phyloP scores from a whole-genome alignment of 92 coral and sea anemone genomes.

The Anthopleura xanthogrammica region DNA sequence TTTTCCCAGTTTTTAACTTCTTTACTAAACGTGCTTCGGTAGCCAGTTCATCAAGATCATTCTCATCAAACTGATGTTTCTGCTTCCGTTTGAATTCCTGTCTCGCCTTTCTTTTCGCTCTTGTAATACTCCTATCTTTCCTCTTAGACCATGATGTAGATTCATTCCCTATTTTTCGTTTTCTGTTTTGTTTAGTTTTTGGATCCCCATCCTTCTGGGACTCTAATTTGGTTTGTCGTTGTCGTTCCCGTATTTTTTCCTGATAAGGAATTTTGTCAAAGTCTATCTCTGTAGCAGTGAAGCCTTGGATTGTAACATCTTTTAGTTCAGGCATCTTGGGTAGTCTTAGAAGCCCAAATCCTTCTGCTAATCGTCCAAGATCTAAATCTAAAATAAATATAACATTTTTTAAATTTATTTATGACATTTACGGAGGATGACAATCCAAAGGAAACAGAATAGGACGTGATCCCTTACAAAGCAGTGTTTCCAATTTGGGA shows the following conservation, averaged over 20 bases:
- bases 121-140: slow-evolving; percentile 63
- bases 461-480: no score
- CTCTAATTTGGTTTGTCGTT: slow-evolving; percentile 60
- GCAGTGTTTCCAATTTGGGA: no score
- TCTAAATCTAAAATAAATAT: slow-evolving; percentile 60
- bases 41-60: slow-evolving; percentile 85
- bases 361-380: slow-evolving; percentile 84
- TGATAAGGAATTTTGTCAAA: slow-evolving; percentile 59
- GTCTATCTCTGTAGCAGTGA: slow-evolving; percentile 70
- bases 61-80: slow-evolving; percentile 56
- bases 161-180: slow-evolving; percentile 36
- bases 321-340: slow-evolving; percentile 94
- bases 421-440: no score
- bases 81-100: slow-evolving; percentile 66
- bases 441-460: no score
- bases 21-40: slow-evolving; percentile 79
- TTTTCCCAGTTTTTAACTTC: slow-evolving; percentile 89
- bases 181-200: slow-evolving; percentile 27
- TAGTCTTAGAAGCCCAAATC: slow-evolving; percentile 87
- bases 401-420: no score
- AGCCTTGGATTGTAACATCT: slow-evolving; percentile 62
- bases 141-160: slow-evolving; percentile 82
- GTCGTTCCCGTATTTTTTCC: slow-evolving; percentile 84
- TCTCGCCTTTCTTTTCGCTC: slow-evolving; percentile 78
- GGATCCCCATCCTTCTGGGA: slow-evolving; percentile 32